phyloP scores from a whole-genome alignment of 2,888 invertebrate species.

The Nemapogon koenigi region DNA sequence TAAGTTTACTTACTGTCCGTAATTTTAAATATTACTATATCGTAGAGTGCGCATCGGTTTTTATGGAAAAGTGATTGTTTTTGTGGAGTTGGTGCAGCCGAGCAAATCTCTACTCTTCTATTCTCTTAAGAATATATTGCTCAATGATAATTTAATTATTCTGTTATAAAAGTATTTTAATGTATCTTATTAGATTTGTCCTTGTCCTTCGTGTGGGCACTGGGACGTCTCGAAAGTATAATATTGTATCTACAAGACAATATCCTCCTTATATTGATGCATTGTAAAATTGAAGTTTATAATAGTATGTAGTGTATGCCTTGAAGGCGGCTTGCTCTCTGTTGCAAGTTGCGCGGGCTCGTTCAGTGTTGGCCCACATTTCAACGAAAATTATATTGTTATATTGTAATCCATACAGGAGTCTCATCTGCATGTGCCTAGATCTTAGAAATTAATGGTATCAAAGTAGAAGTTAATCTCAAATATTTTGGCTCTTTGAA shows the following conservation, averaged over 20 bases:
- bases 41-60: constrained; percentile 61
- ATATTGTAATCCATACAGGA: constrained; percentile 63
- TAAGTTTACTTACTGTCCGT: constrained; percentile 14
- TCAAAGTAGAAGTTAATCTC: constrained; percentile 61
- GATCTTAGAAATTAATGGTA: constrained; percentile 65
- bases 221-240: constrained; percentile 48
- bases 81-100: constrained; percentile 61
- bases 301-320: constrained; percentile 57
- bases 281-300: constrained; percentile 49
- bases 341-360: constrained; percentile 40
- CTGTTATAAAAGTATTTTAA: constrained; percentile 56
- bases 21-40: constrained; percentile 13
- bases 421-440: constrained; percentile 67
- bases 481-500: constrained; percentile 65
- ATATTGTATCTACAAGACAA: constrained; percentile 58
- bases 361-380: no score
- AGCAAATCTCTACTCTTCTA: constrained; percentile 63
- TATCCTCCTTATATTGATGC: constrained; percentile 59
- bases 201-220: constrained; percentile 30
- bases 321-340: constrained; percentile 38
- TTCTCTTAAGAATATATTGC: constrained; percentile 61
- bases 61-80: constrained; percentile 42
- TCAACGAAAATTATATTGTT: constrained; percentile 23
- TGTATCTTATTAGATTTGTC: constrained; percentile 32
- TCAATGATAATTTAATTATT: constrained; percentile 51